These are phyloP conservation scores for Toxostoma redivivum DNA, from an alignment of 2,113 vertebrate genomes.

Conservation along the genomic window DNA sequence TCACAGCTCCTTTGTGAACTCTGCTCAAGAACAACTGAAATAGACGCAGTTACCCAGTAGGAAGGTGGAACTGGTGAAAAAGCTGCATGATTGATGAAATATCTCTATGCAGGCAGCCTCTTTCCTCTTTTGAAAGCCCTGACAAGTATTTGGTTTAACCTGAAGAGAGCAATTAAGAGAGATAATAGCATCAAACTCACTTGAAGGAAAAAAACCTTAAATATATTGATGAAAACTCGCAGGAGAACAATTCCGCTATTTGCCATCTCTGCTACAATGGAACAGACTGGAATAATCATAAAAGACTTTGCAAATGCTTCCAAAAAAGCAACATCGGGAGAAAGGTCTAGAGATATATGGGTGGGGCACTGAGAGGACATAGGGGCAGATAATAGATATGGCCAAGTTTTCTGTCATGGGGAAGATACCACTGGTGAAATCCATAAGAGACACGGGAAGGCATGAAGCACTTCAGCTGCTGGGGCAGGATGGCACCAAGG, in stretches of 20 bases:
- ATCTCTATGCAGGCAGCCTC: background rate
- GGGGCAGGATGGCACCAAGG: background rate
- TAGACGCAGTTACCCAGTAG: background rate
- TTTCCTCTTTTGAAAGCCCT: background rate
- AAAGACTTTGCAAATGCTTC: background rate
- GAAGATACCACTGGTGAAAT: background rate
- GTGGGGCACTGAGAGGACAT: background rate
- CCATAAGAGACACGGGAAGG: background rate
- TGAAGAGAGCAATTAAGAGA: background rate
- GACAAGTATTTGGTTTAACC: background rate
- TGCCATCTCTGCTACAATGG: background rate
- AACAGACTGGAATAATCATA: background rate
- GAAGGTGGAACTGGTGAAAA: background rate
- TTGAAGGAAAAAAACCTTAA: background rate
- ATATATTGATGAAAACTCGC: background rate
- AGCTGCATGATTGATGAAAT: background rate
- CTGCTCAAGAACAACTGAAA: background rate
- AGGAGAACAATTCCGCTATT: background rate
- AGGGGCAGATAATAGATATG: background rate
- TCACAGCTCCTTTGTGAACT: background rate
- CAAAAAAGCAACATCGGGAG: background rate
- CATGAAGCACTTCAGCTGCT: background rate
- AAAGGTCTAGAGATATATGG: background rate
- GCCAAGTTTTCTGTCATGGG: background rate
- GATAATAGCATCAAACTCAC: background rate